phyloP scores from a whole-genome alignment of 2,888 invertebrate genomes.

The Ethmia dodecea region DNA sequence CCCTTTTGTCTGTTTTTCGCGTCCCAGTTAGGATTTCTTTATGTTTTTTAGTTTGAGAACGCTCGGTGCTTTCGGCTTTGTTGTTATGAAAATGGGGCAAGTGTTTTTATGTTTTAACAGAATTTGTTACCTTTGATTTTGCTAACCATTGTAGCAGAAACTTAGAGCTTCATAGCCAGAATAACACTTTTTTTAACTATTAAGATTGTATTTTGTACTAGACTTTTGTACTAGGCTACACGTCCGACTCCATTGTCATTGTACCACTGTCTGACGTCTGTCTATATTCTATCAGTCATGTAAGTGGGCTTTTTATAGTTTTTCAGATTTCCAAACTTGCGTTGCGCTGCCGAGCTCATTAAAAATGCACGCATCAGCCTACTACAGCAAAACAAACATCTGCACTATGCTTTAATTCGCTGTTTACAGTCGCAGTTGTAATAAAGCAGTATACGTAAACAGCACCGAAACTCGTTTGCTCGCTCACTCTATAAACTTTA shows the following conservation, averaged over 20 bases:
- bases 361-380: conserved; percentile 8
- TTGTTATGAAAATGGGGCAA: too few species aligned
- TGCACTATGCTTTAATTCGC: conserved; percentile 20
- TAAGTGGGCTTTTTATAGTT: too few species aligned
- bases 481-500: conserved; percentile 63
- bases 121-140: too few species aligned
- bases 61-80: background rate
- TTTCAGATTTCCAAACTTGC: background rate
- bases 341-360: background rate
- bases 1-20: conserved; percentile 14
- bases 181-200: too few species aligned
- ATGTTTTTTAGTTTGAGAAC: background rate
- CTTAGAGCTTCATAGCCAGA: too few species aligned
- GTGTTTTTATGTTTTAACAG: too few species aligned
- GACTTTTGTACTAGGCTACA: too few species aligned
- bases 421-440: conserved; percentile 30
- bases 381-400: conserved; percentile 12
- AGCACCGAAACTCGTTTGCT: conserved; percentile 53
- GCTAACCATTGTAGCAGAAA: too few species aligned
- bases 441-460: conserved; percentile 29
- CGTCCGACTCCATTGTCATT: too few species aligned
- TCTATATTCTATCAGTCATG: too few species aligned
- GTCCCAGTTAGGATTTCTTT: conserved; percentile 13
- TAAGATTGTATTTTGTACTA: too few species aligned
- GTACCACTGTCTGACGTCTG: too few species aligned